Evolutionary conservation across 1,140 invertebrate genomes (phyloP).

Genomic region (Lasaia peninsularis): DNA sequence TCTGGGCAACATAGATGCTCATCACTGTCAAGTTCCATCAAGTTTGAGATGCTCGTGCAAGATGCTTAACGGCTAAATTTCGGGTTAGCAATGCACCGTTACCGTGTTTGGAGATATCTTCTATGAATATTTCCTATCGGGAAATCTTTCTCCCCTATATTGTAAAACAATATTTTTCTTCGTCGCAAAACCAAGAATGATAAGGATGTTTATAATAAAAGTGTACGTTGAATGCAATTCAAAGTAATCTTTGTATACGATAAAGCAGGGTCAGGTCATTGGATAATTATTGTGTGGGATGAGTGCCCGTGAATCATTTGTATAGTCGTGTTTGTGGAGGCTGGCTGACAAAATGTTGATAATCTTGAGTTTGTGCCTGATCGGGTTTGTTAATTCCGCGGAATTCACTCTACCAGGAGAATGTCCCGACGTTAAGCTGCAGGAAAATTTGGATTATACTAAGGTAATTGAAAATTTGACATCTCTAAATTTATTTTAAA

Average conservation of each 20-base stretch:
- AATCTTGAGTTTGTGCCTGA: slow-evolving; percentile 11
- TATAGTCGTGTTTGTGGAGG: slow-evolving; percentile 25
- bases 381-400: slow-evolving; percentile 18
- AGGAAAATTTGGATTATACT: slow-evolving; percentile 42
- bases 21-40: no score
- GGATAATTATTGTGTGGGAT: slow-evolving; percentile 58
- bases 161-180: no score
- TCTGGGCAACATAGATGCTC: no score
- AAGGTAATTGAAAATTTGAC: slow-evolving; percentile 29
- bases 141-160: no score
- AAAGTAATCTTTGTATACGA: not conserved
- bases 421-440: slow-evolving; percentile 42
- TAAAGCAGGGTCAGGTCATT: slow-evolving; percentile 32
- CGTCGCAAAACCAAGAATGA: not conserved
- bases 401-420: slow-evolving; percentile 53
- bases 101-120: no score
- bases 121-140: no score
- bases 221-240: not conserved
- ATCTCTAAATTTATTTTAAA: no score
- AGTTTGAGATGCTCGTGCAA: no score
- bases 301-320: slow-evolving; percentile 33
- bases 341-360: slow-evolving; percentile 33
- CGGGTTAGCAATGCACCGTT: no score
- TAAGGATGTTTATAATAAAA: slow-evolving; percentile 2
- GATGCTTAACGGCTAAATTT: no score